Evolutionary conservation across 2,797 vertebrate species (phyloP).

Genomic region (Parambassis ranga): DNA sequence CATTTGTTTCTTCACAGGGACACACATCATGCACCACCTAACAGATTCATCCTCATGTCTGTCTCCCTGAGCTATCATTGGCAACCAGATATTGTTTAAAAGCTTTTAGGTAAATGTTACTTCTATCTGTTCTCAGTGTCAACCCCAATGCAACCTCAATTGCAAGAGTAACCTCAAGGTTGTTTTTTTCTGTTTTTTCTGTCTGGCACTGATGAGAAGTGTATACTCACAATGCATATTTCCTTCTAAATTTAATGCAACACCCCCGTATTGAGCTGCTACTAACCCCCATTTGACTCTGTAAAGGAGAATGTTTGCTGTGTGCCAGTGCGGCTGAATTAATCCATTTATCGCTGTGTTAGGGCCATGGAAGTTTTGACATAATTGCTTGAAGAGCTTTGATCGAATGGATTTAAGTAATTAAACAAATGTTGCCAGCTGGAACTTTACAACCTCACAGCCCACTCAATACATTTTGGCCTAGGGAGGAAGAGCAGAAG

Average conservation of each 20-base stretch:
- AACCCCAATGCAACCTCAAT: conserved; percentile 15
- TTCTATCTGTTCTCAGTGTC: conserved; percentile 23
- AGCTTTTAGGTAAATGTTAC: conserved; percentile 29
- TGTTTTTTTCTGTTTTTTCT: conserved; percentile 11
- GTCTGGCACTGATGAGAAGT: background rate
- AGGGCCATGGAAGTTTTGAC: conserved; percentile 61
- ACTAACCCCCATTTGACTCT: conserved; percentile 59
- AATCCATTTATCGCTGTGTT: conserved; percentile 67
- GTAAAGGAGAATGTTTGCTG: conserved; percentile 45
- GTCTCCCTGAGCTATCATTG: conserved; percentile 12
- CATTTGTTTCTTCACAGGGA: conserved; percentile 16
- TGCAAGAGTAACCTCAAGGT: conserved; percentile 12
- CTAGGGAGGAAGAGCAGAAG: conserved; percentile 10
- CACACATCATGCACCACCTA: conserved; percentile 29
- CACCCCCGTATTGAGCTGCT: conserved; percentile 30
- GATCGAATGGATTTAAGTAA: conserved; percentile 72
- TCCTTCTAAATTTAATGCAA: conserved; percentile 31
- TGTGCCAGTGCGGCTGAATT: conserved; percentile 47
- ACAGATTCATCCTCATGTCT: background rate
- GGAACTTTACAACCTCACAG: conserved; percentile 64
- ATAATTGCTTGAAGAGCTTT: conserved; percentile 71
- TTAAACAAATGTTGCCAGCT: conserved; percentile 75
- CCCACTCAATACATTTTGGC: conserved; percentile 61
- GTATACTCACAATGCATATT: conserved; percentile 29
- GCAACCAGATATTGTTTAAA: conserved; percentile 16